Evolutionary conservation across 1,140 invertebrate species (phyloP).

Genomic region (Bactericera cockerelli): DNA sequence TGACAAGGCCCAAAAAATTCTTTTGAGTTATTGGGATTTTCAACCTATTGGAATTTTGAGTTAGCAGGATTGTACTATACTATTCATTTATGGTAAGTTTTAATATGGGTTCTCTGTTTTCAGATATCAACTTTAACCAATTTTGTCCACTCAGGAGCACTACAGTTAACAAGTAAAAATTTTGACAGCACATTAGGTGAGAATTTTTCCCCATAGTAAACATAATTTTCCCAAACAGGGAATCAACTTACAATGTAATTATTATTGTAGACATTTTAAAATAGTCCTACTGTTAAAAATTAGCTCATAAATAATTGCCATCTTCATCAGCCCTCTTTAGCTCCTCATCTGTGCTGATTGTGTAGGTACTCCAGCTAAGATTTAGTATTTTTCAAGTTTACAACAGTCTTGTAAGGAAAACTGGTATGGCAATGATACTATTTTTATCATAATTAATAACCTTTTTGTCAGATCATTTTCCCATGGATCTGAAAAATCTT

Average conservation of each 20-base stretch:
- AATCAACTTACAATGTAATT: not conserved
- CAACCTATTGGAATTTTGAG: no score
- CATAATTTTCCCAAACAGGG: not conserved
- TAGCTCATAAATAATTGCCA: not conserved
- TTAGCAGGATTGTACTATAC: no score
- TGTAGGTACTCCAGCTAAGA: no score
- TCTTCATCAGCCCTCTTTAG: not conserved
- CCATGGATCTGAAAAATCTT: no score
- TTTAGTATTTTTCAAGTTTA: no score
- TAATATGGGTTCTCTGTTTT: not conserved
- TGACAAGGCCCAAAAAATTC: no score
- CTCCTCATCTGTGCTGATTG: not conserved
- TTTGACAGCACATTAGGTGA: slow-evolving; percentile 4
- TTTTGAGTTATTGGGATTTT: no score
- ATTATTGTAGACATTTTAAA: not conserved
- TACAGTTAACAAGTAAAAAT: not conserved
- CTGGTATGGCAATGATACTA: no score
- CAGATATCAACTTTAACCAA: not conserved
- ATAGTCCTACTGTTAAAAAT: not conserved
- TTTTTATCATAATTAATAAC: no score
- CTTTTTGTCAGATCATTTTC: no score
- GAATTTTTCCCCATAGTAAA: not conserved
- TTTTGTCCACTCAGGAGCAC: not conserved
- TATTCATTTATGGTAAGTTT: no score
- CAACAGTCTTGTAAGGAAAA: no score